Conservation (phyloP, 2,797 vertebrate species). For the Balearica regulorum region DNA sequence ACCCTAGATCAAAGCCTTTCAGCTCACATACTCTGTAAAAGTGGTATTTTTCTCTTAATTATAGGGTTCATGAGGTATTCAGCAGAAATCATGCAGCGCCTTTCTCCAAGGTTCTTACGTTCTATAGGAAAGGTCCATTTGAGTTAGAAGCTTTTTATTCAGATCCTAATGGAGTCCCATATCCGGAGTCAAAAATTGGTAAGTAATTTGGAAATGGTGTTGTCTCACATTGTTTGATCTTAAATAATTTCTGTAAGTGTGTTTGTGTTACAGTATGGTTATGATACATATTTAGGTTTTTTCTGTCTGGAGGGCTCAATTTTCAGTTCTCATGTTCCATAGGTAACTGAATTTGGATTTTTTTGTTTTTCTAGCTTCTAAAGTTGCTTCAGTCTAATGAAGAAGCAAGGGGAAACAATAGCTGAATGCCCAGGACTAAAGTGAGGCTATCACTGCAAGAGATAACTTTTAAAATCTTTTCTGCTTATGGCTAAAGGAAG, state of each 20-base stretch:
- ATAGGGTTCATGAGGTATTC: constrained; percentile 78
- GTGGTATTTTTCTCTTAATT: neutral
- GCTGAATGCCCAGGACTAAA: neutral
- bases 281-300: neutral
- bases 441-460: neutral
- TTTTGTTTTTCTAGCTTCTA: neutral
- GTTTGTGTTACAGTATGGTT: neutral
- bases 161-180: constrained; percentile 73
- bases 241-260: neutral
- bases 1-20: neutral
- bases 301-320: neutral
- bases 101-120: constrained; percentile 82
- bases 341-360: neutral
- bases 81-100: constrained; percentile 76
- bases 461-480: neutral
- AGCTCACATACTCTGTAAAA: neutral
- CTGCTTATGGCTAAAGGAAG: neutral
- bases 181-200: constrained; percentile 82
- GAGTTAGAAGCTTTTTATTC: constrained; percentile 80
- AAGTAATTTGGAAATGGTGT: neutral
- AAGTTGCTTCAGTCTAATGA: neutral
- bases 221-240: neutral
- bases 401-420: neutral
- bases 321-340: neutral
- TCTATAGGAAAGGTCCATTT: constrained; percentile 78